Percentiles rank a stretch among this genome's conserved stretches.
Conservation (phyloP, 2,797 vertebrate genomes). For the Nasua narica region DNA sequence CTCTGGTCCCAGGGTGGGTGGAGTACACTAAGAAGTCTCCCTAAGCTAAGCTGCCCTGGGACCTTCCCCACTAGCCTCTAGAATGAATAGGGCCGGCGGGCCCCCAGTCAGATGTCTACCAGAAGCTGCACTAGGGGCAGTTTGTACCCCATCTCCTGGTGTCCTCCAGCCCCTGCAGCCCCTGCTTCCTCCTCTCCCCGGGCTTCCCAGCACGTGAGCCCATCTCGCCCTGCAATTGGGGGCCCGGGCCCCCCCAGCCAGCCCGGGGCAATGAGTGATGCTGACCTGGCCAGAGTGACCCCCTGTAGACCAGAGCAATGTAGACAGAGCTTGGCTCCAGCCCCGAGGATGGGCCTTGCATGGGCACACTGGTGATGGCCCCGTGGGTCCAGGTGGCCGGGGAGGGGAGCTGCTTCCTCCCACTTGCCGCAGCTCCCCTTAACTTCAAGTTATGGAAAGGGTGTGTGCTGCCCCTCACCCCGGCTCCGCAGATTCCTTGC, state of each 20-base stretch:
- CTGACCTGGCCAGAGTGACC: not conserved
- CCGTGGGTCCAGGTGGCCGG: not conserved
- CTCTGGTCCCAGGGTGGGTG: not conserved
- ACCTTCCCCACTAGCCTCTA: not conserved
- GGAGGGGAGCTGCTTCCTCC: not conserved
- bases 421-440: not conserved
- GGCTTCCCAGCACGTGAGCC: not conserved
- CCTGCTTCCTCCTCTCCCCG: constrained; percentile 76
- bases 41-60: not conserved
- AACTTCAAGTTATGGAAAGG: not conserved
- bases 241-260: not conserved
- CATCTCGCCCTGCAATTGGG: not conserved
- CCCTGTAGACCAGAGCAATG: not conserved
- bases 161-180: not conserved
- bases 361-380: not conserved
- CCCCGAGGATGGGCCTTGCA: not conserved
- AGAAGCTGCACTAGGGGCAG: constrained; percentile 59
- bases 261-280: not conserved
- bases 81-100: not conserved
- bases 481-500: not conserved
- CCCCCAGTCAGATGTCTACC: not conserved
- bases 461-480: not conserved
- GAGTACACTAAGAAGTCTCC: not conserved
- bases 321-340: not conserved
- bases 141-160: constrained; percentile 14